A percentile compares a stretch with the other conserved stretches of the same genome.
Evolutionary conservation across 2,113 vertebrate species (phyloP).

Genomic region (Otocyon megalotis): DNA sequence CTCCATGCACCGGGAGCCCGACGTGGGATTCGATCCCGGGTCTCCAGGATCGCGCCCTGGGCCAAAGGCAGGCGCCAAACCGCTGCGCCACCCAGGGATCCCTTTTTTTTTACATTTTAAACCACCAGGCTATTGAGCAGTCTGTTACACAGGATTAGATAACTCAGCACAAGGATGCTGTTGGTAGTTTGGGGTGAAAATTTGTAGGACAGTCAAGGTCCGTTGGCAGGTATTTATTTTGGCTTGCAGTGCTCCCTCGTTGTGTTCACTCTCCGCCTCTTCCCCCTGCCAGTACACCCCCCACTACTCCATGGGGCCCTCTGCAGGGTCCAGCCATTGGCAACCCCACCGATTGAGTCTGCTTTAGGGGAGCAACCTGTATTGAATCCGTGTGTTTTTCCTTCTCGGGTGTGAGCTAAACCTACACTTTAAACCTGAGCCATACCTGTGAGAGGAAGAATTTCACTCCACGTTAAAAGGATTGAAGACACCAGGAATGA

Average conservation of each 20-base stretch:
- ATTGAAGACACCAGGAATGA: background rate
- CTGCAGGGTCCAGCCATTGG: background rate
- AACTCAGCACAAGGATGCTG: background rate
- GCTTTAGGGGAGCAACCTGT: background rate
- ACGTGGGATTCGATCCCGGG: no score
- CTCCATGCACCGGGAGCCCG: no score
- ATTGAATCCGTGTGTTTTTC: background rate
- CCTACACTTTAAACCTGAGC: background rate
- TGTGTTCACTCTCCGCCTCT: fast-evolving
- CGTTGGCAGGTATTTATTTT: background rate
- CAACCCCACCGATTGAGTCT: background rate
- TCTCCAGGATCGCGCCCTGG: no score
- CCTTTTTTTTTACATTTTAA: no score
- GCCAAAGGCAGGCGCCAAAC: no score
- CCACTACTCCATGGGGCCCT: background rate
- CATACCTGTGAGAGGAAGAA: background rate
- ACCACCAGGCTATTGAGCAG: no score
- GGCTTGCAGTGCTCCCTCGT: background rate
- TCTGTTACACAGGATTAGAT: background rate
- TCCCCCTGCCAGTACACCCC: background rate
- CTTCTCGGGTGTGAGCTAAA: background rate
- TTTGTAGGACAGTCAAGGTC: background rate
- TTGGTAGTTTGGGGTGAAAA: background rate
- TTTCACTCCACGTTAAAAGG: background rate
- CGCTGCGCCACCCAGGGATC: no score